Base-by-base conservation (phyloP, 2,113 vertebrate genomes). In the Ptychochromis oligacanthus region DNA sequence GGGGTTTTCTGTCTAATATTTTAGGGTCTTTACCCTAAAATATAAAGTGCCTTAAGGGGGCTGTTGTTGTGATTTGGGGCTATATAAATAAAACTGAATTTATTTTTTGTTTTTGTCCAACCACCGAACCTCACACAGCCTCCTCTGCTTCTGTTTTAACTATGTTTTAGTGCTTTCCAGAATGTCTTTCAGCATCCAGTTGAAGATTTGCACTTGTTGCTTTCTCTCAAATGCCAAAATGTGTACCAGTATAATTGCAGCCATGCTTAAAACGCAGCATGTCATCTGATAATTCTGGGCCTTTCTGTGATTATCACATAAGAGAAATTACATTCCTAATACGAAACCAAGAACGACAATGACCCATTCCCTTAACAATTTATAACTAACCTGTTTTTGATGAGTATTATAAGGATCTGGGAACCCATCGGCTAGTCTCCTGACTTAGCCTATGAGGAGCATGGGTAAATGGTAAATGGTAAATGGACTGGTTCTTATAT, bases 111-210 rank as follows among this genome's bases (percentile, higher is more conserved):
- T 79, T 64, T 40, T 26, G 75, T 38, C 17, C 17, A 15, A 26
- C 43, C 14, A 38, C 54, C 11, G 15, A 84, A 83, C 87, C 74
- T 88, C 87, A 81, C 75, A 81, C 65, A 61, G 79, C 1, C 75
- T 76, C 74, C 10, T 62, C 77, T 10, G 20, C 76, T 64, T 31
- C 60, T 74, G 46, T 79, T 80, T 9, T 26, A 43, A 49, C 14
- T 2, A 52, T 52, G 49, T 52, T 49, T 20, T 3, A 2, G 15
- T 8, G 46, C 60, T 79, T 88, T 75, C 81, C 62, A 82, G 38
- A 75, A 55, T 83, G 79, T 58, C 17, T 76, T 77, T 78, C 28
- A 52, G 4, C 46, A 72, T 72, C 46, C 55, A 76, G 56, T 28
- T 40, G 40, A 28, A 52, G 40, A n/a, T 46, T 31, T 26, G 4